A percentile compares a stretch with the other conserved stretches of the same genome.
phyloP scores from a whole-genome alignment of 2,113 vertebrate species.

The Paracyprichromis sp. region DNA sequence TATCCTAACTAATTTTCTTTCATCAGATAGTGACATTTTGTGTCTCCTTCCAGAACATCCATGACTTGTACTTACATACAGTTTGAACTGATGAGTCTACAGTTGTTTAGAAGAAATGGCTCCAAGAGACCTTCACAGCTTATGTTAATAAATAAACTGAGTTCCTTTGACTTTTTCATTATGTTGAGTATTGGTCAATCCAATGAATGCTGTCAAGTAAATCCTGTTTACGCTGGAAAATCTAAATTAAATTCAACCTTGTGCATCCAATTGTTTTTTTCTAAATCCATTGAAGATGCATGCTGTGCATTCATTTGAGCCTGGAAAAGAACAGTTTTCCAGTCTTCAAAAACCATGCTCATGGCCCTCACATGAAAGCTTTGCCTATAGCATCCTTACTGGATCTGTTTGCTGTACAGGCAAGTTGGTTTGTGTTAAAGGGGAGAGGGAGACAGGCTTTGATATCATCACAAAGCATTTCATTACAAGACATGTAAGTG shows the following conservation, averaged over 20 bases:
- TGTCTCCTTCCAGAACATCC: background rate
- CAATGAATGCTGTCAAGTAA: background rate
- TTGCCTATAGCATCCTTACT: background rate
- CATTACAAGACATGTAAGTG: no score
- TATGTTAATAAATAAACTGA: background rate
- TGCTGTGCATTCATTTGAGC: background rate
- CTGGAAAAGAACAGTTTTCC: background rate
- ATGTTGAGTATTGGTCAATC: background rate
- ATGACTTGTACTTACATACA: background rate
- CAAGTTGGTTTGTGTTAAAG: no score
- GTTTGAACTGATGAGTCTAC: background rate
- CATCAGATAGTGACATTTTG: accelerated
- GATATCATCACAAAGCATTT: no score
- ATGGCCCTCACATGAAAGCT: background rate
- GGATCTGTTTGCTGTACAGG: no score
- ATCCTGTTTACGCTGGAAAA: background rate
- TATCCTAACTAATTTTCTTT: background rate
- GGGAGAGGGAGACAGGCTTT: no score
- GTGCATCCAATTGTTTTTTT: background rate
- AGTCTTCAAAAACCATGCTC: background rate
- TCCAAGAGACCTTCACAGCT: background rate
- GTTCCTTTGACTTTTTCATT: background rate
- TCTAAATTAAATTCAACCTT: background rate
- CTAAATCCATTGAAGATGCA: background rate
- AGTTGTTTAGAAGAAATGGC: background rate